Evolutionary conservation across 2,888 invertebrate genomes (phyloP).

Genomic region (Platerodrilus igneus): DNA sequence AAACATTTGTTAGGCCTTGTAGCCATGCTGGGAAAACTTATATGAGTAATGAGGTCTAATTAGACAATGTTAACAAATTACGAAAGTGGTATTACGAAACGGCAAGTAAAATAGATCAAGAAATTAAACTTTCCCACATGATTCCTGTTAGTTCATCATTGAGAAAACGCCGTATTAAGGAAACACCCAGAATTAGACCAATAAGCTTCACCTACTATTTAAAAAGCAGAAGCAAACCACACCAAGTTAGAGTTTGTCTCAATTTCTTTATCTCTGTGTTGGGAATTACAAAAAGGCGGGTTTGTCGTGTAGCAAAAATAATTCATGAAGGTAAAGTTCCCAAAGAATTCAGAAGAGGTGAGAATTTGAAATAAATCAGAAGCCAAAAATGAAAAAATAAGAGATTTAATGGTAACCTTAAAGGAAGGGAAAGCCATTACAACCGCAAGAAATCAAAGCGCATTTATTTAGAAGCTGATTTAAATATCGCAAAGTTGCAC

Average conservation of each 20-base stretch:
- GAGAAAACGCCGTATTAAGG: background rate
- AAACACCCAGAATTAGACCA: background rate
- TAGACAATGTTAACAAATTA: background rate
- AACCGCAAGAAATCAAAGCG: slow-evolving; percentile 10
- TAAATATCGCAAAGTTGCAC: slow-evolving; percentile 11
- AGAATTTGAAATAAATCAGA: slow-evolving; percentile 6
- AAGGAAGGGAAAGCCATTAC: slow-evolving; percentile 14
- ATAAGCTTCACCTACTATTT: background rate
- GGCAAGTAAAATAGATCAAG: slow-evolving; percentile 1
- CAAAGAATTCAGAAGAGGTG: slow-evolving; percentile 6
- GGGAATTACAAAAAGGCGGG: slow-evolving; percentile 8
- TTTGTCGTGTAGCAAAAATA: slow-evolving; percentile 1
- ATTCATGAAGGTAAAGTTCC: slow-evolving; percentile 3
- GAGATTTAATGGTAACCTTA: slow-evolving; percentile 7
- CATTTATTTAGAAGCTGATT: slow-evolving; percentile 6
- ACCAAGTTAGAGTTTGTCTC: slow-evolving; percentile 2
- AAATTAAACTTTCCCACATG: slow-evolving; percentile 3
- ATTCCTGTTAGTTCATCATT: background rate
- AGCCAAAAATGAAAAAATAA: slow-evolving; percentile 6
- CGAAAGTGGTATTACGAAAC: background rate
- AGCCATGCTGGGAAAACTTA: slow-evolving; percentile 3
- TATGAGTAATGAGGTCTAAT: background rate
- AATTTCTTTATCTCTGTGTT: background rate
- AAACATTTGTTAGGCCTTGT: slow-evolving; percentile 4
- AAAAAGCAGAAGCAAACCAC: background rate